phyloP scores from a whole-genome alignment of 2,888 invertebrate genomes.

The Hyppa rectilinea region DNA sequence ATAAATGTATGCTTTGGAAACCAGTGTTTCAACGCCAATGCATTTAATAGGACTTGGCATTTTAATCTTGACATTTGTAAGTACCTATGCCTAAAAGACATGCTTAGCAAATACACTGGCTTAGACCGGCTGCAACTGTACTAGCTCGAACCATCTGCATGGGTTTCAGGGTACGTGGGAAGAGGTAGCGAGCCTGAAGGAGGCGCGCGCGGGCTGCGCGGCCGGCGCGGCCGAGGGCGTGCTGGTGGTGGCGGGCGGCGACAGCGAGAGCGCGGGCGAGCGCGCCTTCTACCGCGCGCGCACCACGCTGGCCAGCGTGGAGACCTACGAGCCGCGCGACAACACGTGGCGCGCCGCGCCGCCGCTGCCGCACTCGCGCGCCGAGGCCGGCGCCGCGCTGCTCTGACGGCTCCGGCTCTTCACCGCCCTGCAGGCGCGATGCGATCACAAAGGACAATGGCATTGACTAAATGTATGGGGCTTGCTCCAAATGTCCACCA shows the following conservation, averaged over 20 bases:
- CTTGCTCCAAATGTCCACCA: slow-evolving; percentile 11
- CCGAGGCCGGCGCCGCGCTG: slow-evolving; percentile 96
- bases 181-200: slow-evolving; percentile 93
- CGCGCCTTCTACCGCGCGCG: slow-evolving; percentile 95
- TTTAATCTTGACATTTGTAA: neutral
- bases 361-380: slow-evolving; percentile 95
- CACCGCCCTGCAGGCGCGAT: neutral
- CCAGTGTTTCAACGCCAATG: neutral
- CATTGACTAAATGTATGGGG: neutral
- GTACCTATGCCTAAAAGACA: neutral
- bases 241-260: slow-evolving; percentile 96
- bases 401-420: slow-evolving; percentile 87
- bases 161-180: slow-evolving; percentile 93
- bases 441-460: slow-evolving; percentile 15
- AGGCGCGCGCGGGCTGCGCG: slow-evolving; percentile 95
- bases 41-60: neutral
- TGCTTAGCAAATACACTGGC: neutral
- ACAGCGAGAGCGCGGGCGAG: slow-evolving; percentile 94
- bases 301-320: slow-evolving; percentile 95
- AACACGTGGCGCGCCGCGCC: slow-evolving; percentile 95
- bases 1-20: too few relatives aligned
- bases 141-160: neutral
- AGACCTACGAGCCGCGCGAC: slow-evolving; percentile 95
- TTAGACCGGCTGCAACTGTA: neutral
- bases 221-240: slow-evolving; percentile 96